phyloP scores from a whole-genome alignment of 1,140 invertebrate species.

The Neodiprion fabricii region DNA sequence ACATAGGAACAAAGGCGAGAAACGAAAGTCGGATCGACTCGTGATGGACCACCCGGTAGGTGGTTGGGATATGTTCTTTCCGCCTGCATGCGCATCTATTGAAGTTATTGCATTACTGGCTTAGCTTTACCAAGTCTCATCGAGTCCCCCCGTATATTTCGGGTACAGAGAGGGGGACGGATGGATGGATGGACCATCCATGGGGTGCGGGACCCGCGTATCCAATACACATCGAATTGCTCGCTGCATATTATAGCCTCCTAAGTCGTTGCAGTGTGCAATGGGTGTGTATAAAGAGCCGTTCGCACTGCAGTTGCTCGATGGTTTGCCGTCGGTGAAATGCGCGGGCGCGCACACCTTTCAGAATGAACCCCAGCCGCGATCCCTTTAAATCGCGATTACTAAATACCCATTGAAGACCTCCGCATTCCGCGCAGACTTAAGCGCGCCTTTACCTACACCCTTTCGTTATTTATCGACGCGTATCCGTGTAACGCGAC shows the following conservation, averaged over 20 bases:
- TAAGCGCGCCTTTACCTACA: not conserved
- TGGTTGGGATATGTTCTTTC: conserved; percentile 49
- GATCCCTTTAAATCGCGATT: conserved; percentile 7
- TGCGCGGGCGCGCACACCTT: not conserved
- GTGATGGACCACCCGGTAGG: not conserved
- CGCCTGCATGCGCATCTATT: conserved; percentile 53
- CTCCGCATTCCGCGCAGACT: not conserved
- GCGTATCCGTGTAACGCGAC: no score
- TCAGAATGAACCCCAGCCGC: not conserved
- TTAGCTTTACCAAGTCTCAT: conserved; percentile 52
- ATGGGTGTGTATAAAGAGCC: not conserved
- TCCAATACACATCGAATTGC: conserved; percentile 47
- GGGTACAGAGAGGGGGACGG: not conserved
- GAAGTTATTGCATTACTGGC: conserved; percentile 61
- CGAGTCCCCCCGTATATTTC: conserved; percentile 11
- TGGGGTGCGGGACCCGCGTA: conserved; percentile 34
- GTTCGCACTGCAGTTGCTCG: not conserved
- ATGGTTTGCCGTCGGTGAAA: not conserved
- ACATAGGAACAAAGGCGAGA: no score
- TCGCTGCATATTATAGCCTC: conserved; percentile 41
- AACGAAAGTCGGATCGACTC: no score
- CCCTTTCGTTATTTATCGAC: no score
- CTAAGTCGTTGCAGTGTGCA: not conserved
- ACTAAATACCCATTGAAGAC: not conserved
- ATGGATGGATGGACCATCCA: not conserved